A percentile compares a stretch with the other conserved stretches of the same genome.
These are phyloP conservation scores for Lysiphlebus fabarum DNA, from an alignment of 1,140 invertebrate genomes.

Conservation along the genomic window DNA sequence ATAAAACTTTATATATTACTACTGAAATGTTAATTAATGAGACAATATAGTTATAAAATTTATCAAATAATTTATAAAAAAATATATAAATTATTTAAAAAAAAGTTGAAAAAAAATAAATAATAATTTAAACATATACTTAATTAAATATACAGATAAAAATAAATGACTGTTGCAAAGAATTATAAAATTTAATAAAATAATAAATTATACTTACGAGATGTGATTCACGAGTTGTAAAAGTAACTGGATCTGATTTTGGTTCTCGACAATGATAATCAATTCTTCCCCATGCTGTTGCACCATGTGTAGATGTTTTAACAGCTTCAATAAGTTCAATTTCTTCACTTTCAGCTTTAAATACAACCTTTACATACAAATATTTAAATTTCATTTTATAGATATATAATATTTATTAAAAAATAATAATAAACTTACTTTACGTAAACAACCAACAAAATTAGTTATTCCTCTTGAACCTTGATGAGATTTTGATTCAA, in stretches of 20 bases:
- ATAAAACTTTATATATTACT: too few relatives aligned
- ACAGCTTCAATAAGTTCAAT: constrained; percentile 88
- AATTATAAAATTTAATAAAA: constrained; percentile 15
- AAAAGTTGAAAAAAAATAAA: too few relatives aligned
- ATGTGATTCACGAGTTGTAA: constrained; percentile 85
- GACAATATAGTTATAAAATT: too few relatives aligned
- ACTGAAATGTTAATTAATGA: too few relatives aligned
- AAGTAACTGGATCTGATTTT: constrained; percentile 85
- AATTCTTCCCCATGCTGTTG: constrained; percentile 82
- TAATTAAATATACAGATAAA: too few relatives aligned
- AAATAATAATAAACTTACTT: constrained; percentile 61
- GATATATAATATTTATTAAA: background rate
- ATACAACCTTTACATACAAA: constrained; percentile 82
- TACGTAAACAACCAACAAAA: constrained; percentile 92
- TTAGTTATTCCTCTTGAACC: constrained; percentile 83
- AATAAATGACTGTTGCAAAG: background rate
- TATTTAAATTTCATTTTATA: background rate
- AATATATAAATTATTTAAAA: too few relatives aligned
- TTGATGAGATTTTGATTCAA: constrained; percentile 74
- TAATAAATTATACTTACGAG: constrained; percentile 62
- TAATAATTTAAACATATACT: too few relatives aligned
- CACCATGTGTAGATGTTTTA: constrained; percentile 76
- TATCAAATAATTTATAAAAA: too few relatives aligned
- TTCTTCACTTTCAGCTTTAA: constrained; percentile 81
- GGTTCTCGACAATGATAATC: constrained; percentile 87